These are phyloP conservation scores for Gymnogyps californianus DNA, from an alignment of 2,113 vertebrate genomes.

Conservation along the genomic window DNA sequence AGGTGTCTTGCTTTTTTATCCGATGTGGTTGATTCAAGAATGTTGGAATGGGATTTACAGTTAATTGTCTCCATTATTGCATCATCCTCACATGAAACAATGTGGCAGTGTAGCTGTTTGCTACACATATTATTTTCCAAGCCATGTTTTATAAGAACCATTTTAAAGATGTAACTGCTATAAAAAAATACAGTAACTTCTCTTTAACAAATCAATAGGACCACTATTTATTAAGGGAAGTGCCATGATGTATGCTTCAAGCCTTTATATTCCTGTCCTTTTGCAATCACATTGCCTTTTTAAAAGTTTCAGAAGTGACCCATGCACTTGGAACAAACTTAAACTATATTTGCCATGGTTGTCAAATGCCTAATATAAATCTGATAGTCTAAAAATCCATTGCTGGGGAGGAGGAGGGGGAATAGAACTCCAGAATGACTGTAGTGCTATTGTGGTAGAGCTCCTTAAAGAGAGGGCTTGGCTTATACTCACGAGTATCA, in stretches of 20 bases:
- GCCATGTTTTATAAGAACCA: neutral
- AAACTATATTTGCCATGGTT: neutral
- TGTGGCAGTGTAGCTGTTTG: neutral
- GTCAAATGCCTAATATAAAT: neutral
- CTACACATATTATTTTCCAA: neutral
- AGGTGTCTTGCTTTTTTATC: neutral
- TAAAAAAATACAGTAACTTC: neutral
- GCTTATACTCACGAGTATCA: conserved; percentile 86
- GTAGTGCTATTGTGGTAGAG: neutral
- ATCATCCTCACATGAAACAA: neutral
- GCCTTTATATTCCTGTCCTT: neutral
- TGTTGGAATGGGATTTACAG: neutral
- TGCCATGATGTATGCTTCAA: neutral
- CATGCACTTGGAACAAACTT: neutral
- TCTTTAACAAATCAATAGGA: neutral
- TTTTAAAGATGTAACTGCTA: neutral
- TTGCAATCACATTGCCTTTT: neutral
- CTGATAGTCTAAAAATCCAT: neutral
- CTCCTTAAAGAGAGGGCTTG: neutral
- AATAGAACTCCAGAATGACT: neutral
- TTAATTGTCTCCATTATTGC: neutral
- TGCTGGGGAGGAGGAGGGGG: neutral
- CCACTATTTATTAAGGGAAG: neutral
- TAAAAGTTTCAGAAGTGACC: neutral
- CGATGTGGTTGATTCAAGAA: neutral